Evolutionary conservation across 2,888 invertebrate genomes (phyloP).

Genomic region (Hirtodrosophila duncani): DNA sequence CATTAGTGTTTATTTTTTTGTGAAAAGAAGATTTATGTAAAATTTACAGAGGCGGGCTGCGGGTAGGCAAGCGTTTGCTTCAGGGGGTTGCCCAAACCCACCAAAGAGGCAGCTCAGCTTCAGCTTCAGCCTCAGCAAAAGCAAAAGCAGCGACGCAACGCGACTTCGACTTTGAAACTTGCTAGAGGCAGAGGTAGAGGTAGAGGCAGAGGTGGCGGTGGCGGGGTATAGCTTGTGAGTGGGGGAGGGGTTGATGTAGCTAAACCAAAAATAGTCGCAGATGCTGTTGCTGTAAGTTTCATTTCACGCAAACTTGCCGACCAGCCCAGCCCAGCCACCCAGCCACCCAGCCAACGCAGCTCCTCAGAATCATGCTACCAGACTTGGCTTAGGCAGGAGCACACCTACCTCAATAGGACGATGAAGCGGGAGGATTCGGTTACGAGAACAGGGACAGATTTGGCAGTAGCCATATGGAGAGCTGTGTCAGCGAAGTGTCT

Average conservation of each 20-base stretch:
- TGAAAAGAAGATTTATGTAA: conserved; percentile 78
- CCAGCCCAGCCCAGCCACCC: neutral
- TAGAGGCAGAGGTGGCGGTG: conserved; percentile 8
- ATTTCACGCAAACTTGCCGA: neutral
- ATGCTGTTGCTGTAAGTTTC: conserved; percentile 72
- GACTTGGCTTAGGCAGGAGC: too few relatives aligned
- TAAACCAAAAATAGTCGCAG: conserved; percentile 69
- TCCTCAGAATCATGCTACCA: too few relatives aligned
- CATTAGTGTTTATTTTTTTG: conserved; percentile 76
- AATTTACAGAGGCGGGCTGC: conserved; percentile 51
- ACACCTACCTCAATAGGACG: too few relatives aligned
- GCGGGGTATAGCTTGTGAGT: too few relatives aligned
- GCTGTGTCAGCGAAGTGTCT: too few relatives aligned
- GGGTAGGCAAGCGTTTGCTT: neutral
- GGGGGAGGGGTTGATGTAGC: neutral
- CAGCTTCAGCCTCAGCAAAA: conserved; percentile 28
- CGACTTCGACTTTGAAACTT: too few relatives aligned
- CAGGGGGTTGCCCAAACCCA: too few relatives aligned
- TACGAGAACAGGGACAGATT: too few relatives aligned
- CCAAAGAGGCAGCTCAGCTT: too few relatives aligned
- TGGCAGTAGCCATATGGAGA: too few relatives aligned
- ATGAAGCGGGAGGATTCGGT: too few relatives aligned
- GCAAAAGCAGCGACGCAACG: conserved; percentile 5
- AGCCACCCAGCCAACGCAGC: neutral
- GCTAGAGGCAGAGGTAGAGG: neutral